A percentile compares a stretch with the other conserved stretches of the same genome.
phyloP scores from a whole-genome alignment of 2,113 vertebrate genomes.

The Nipponia nippon region DNA sequence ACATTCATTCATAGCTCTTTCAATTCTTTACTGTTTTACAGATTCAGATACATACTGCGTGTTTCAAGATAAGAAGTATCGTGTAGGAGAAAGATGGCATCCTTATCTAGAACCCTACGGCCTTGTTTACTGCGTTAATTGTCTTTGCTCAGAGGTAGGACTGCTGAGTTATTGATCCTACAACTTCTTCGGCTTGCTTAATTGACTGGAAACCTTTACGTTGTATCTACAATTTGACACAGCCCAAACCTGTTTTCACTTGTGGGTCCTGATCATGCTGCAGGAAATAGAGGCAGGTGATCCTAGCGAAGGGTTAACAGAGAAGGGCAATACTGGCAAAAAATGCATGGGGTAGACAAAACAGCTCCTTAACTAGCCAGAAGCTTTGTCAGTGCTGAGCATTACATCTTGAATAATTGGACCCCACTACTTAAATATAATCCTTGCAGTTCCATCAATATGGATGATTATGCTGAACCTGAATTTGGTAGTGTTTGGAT shows the following conservation, averaged over 20 bases:
- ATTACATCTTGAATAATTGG: background rate
- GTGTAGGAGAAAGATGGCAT: constrained; percentile 81
- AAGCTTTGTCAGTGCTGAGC: background rate
- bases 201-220: background rate
- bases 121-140: constrained; percentile 80
- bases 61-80: constrained; percentile 84
- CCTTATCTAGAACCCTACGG: constrained; percentile 83
- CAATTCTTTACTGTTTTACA: constrained; percentile 49
- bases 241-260: background rate
- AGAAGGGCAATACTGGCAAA: background rate
- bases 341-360: background rate
- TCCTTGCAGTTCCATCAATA: background rate
- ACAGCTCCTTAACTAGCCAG: background rate
- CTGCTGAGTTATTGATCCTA: background rate
- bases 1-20: background rate
- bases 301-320: background rate
- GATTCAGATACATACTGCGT: constrained; percentile 81
- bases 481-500: background rate
- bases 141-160: constrained; percentile 81
- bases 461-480: background rate
- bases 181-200: background rate
- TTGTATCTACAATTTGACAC: background rate
- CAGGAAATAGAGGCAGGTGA: background rate
- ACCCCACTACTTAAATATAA: background rate
- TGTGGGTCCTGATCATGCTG: background rate